Conservation (phyloP, 2,888 invertebrate genomes). For the Drosophila fulvimacula region DNA sequence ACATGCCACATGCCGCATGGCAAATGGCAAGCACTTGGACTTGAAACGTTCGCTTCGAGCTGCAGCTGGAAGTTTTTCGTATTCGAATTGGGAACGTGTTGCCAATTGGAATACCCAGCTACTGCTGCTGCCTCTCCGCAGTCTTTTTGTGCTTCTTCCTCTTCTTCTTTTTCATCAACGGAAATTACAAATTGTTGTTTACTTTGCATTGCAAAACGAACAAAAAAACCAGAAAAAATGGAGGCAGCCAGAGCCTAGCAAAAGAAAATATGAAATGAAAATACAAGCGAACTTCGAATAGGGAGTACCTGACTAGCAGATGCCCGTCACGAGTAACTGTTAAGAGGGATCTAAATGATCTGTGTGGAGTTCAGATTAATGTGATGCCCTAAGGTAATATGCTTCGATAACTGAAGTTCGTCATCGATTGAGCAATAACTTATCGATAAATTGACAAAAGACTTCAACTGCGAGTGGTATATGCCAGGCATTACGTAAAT, state of each 20-base stretch:
- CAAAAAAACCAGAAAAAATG: not conserved
- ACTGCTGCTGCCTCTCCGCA: not conserved
- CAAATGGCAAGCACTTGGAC: slow-evolving; percentile 29
- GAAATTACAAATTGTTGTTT: slow-evolving; percentile 79
- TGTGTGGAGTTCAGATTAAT: no score
- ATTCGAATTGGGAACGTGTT: slow-evolving; percentile 18
- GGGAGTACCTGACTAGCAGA: not conserved
- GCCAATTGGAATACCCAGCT: not conserved
- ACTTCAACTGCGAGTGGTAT: no score
- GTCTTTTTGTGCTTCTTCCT: slow-evolving; percentile 13
- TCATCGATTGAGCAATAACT: not conserved
- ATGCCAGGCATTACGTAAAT: no score
- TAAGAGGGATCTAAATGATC: not conserved
- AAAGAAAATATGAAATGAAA: slow-evolving; percentile 9
- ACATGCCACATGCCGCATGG: slow-evolving; percentile 9
- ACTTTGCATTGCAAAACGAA: slow-evolving; percentile 69
- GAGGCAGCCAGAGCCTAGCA: slow-evolving; percentile 8
- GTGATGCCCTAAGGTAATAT: no score
- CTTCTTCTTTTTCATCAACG: slow-evolving; percentile 55
- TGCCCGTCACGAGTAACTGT: no score
- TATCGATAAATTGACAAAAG: no score
- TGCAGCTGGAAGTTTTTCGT: slow-evolving; percentile 6
- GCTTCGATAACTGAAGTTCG: not conserved
- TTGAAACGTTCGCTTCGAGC: slow-evolving; percentile 23
- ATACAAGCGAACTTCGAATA: not conserved